Evolutionary conservation across 1,140 invertebrate species (phyloP).

Genomic region (Sarcophaga bullata): DNA sequence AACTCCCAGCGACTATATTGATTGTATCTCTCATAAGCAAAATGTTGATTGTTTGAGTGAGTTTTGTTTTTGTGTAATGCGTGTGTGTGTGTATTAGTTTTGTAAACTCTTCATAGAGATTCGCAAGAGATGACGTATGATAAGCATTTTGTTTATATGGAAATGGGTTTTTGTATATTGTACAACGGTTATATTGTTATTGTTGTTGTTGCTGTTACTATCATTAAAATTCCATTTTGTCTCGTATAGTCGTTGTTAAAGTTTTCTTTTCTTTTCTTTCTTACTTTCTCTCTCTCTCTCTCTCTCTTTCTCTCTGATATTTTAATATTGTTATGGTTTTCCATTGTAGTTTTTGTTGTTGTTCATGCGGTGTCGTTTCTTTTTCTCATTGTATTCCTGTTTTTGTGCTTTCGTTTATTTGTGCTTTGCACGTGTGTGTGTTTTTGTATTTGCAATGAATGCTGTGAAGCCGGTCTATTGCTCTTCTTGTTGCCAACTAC

Average conservation of each 20-base stretch:
- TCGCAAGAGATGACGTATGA: too few species aligned
- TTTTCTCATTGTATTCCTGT: slow-evolving; percentile 26
- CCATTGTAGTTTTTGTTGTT: slow-evolving; percentile 37
- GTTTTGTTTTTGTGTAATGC: too few species aligned
- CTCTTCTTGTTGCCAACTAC: slow-evolving; percentile 38
- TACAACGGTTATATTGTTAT: not conserved
- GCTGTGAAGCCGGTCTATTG: slow-evolving; percentile 19
- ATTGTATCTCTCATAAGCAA: too few species aligned
- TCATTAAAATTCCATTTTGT: slow-evolving; percentile 59
- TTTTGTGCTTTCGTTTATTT: not conserved
- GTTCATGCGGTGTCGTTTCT: slow-evolving; percentile 40
- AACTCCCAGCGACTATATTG: not conserved
- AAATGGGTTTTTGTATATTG: not conserved
- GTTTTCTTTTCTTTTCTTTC: not conserved
- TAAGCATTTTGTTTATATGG: not conserved
- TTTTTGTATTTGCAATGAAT: slow-evolving; percentile 6
- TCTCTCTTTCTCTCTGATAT: not conserved
- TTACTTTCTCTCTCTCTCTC: too few species aligned
- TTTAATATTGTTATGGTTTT: not conserved
- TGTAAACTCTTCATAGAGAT: too few species aligned
- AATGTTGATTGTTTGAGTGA: too few species aligned
- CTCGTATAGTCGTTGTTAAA: slow-evolving; percentile 42
- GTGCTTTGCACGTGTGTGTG: too few species aligned
- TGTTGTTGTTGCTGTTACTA: slow-evolving; percentile 46
- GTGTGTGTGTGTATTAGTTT: too few species aligned